Base-by-base conservation (phyloP, 2,797 vertebrate genomes). In the Sparidentex hasta region DNA sequence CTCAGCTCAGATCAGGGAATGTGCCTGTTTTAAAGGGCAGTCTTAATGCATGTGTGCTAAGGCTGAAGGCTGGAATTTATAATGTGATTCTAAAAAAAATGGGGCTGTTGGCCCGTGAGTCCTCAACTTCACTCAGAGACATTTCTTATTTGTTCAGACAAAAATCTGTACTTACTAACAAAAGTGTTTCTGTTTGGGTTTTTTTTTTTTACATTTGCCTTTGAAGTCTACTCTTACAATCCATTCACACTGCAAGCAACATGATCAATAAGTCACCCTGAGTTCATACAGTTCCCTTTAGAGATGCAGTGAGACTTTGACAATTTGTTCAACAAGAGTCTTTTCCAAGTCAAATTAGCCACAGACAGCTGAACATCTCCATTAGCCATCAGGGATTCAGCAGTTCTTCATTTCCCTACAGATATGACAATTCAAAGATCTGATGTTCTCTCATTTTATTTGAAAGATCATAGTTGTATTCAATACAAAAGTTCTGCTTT, bases 31-130 rank as follows among this genome's bases (percentile, higher is more conserved):
- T 27, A 46, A 73, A 73, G 51, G 57, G 51, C 27, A 57, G 52
- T 65, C 43, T n/a, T 65, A 59, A 65, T 17, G 38, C 55, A 20
- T 54, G 27, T 5, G 6, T 58, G 25, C 48, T 41, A 7, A 66
- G 70, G 41, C 29, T 52, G 52, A 71, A 57, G 64, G n/a, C 23
- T 50, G 29, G n/a, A 48, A 67, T 75, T 58, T 52, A 44, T 43
- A 27, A 25, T 12, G 11, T 43, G 27, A 58, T 33, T 75, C 43
- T 44, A n/a, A 66, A 29, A 71, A 52, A 65, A 58, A 38, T 8
- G n/a, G 1, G 33, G 38, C 12, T 27, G 33, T 69, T 59, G 48
- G 33, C 21, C 8, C 21, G 33, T 20, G 38, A 7, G 33, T 9
- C 33, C 33, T 38, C 33, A 38, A 44, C 27, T 47, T 48, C 41